Conservation (phyloP, 2,113 vertebrate genomes). For the Lophochroa leadbeateri region DNA sequence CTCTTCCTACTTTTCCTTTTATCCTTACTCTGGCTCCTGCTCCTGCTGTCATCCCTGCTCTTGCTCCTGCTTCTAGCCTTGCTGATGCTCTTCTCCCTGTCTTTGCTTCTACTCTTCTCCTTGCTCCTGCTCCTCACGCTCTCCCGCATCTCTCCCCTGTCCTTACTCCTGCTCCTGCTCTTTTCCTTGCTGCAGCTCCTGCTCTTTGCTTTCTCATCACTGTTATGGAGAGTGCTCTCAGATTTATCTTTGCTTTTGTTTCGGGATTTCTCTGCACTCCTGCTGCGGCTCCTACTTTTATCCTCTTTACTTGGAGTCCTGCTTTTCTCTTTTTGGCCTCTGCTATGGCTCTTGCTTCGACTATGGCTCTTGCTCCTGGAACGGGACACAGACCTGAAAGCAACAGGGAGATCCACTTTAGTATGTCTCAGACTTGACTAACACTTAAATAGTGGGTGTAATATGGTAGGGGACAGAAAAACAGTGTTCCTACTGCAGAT, state of each 20-base stretch:
- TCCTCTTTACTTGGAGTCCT: conserved; percentile 79
- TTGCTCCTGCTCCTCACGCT: conserved; percentile 67
- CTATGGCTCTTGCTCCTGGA: conserved; percentile 85
- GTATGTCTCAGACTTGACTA: fast-evolving
- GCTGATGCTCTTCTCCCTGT: conserved; percentile 67
- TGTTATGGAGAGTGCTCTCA: conserved; percentile 71
- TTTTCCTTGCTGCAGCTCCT: conserved; percentile 74
- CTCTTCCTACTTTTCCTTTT: conserved; percentile 79
- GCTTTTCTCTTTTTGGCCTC: conserved; percentile 83
- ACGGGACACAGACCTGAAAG: conserved; percentile 83
- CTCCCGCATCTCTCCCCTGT: conserved; percentile 67
- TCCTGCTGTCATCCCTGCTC: conserved; percentile 70
- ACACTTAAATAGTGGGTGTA: background rate
- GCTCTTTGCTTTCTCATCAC: conserved; percentile 69
- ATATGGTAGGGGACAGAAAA: background rate
- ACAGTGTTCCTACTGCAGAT: background rate
- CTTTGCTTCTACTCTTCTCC: conserved; percentile 73
- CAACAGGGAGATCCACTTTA: conserved; percentile 3
- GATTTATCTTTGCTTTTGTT: conserved; percentile 76
- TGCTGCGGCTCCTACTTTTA: conserved; percentile 80
- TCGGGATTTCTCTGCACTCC: conserved; percentile 70
- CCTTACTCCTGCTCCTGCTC: conserved; percentile 74
- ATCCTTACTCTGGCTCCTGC: conserved; percentile 75
- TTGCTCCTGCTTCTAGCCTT: conserved; percentile 71
- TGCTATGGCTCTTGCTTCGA: conserved; percentile 78